These are phyloP conservation scores for Donacobius atricapilla DNA, from an alignment of 2,113 vertebrate genomes.

Conservation along the genomic window DNA sequence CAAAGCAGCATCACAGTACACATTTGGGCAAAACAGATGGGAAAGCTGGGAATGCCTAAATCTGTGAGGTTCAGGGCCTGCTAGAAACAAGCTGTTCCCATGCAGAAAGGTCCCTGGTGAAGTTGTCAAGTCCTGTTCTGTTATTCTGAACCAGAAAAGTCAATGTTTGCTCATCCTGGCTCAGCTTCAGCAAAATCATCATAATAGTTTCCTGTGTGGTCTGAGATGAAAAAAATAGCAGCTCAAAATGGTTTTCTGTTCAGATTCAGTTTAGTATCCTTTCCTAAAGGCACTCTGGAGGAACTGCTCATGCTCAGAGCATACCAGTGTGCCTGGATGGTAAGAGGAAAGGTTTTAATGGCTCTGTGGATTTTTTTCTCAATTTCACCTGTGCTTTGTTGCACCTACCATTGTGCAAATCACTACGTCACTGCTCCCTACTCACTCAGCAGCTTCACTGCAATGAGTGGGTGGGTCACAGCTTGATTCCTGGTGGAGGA, in stretches of 20 bases:
- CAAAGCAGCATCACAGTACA: not conserved
- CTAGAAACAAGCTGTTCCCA: not conserved
- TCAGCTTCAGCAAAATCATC: conserved; percentile 6
- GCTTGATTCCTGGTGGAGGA: not conserved
- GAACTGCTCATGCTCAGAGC: not conserved
- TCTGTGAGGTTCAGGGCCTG: not conserved
- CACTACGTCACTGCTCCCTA: not conserved
- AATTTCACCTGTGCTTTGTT: not conserved
- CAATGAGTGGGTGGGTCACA: not conserved
- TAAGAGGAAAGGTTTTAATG: not conserved
- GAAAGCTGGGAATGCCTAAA: not conserved
- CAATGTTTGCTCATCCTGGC: conserved; percentile 6
- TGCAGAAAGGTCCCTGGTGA: not conserved
- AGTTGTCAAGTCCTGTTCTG: not conserved
- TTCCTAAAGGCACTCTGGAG: not conserved
- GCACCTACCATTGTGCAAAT: not conserved
- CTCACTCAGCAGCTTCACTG: not conserved
- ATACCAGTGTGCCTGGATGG: not conserved
- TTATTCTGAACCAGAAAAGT: not conserved
- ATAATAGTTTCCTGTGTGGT: not conserved
- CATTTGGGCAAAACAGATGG: not conserved
- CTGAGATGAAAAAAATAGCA: not conserved
- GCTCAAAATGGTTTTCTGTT: not conserved
- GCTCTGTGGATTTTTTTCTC: not conserved
- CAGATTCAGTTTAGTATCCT: not conserved